Evolutionary conservation across 2,797 vertebrate genomes (phyloP), one percentile per base, ranked within the genome.

Genomic region (Hylomyscus alleni): DNA sequence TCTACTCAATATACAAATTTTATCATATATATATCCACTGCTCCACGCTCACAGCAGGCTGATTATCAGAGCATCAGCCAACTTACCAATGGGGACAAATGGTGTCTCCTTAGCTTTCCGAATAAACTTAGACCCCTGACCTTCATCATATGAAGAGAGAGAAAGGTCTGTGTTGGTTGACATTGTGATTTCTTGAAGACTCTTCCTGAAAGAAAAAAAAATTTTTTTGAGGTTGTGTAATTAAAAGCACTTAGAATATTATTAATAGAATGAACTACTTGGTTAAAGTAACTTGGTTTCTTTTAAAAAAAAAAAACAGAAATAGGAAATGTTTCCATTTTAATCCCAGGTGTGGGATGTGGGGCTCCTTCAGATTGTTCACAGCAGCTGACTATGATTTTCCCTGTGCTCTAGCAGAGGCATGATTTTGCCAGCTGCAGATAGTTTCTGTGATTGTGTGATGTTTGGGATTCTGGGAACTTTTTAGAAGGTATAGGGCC

Each of bases 41-140:
- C 14, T 69, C 72, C 78, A 67, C 65, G 77, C 40, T 78, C 15
- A 17, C 0, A 60, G n/a, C 0, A 58, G 50, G 47, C 13, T 62
- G n/a, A 88, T 40, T 24, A 60, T 20, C 44, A 85, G 52, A 89
- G 29, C 0, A 1, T 50, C 69, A 81, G 37, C 96, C 96, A 98
- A 97, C 98, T 98, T 97, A 99, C 99, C 99, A 0, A 99, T 47
- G 20, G 99, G 99, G 62, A 99, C 99, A 92, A 99, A 99, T 0
- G 99, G 99, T 3, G 99, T 99, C 96, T 99, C 99, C 97, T 99
- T 99, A 90, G 98, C 99, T 98, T 99, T 99, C 26, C 98, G 98
- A 60, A 99, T 75, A 9, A 99, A 97, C 97, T 99, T 99, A 0
- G 99, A 99, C 1, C 99, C 99, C 84, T 99, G 98, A 93, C 91